These are phyloP conservation scores for Tachyglossus aculeatus DNA, from an alignment of 2,797 vertebrate genomes.

Conservation along the genomic window DNA sequence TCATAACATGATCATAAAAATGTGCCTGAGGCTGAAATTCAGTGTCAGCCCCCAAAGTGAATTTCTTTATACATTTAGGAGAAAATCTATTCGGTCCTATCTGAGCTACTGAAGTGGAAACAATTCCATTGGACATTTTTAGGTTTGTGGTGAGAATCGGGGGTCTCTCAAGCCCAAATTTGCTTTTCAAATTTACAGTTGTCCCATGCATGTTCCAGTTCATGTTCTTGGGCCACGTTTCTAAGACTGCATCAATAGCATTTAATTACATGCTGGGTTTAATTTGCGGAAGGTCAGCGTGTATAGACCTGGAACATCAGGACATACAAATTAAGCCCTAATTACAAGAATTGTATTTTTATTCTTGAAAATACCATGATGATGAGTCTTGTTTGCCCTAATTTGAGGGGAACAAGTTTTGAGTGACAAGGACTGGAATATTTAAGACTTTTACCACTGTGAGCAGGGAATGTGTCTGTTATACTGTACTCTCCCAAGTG, in stretches of 20 bases:
- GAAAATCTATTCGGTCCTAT: rapidly evolving
- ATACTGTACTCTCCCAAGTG: too few relatives aligned
- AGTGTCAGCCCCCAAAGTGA: background rate
- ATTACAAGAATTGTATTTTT: background rate
- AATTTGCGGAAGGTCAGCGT: background rate
- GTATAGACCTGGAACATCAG: background rate
- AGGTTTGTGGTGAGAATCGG: background rate
- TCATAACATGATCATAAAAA: background rate
- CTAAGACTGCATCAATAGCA: background rate
- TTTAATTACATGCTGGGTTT: background rate
- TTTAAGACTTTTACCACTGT: too few relatives aligned
- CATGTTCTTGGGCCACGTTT: background rate
- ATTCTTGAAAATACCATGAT: too few relatives aligned
- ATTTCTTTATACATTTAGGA: background rate
- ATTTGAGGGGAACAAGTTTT: too few relatives aligned
- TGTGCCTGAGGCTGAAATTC: background rate
- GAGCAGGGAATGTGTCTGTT: too few relatives aligned
- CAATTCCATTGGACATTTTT: rapidly evolving
- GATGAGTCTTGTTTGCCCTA: too few relatives aligned
- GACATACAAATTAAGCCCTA: background rate
- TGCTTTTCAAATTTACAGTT: background rate
- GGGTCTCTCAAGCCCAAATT: background rate
- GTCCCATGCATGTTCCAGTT: rapidly evolving
- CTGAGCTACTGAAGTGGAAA: background rate
- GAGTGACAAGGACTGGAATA: too few relatives aligned